These are phyloP conservation scores for Hemicordylus capensis DNA, from an alignment of 2,113 vertebrate genomes.

Conservation along the genomic window DNA sequence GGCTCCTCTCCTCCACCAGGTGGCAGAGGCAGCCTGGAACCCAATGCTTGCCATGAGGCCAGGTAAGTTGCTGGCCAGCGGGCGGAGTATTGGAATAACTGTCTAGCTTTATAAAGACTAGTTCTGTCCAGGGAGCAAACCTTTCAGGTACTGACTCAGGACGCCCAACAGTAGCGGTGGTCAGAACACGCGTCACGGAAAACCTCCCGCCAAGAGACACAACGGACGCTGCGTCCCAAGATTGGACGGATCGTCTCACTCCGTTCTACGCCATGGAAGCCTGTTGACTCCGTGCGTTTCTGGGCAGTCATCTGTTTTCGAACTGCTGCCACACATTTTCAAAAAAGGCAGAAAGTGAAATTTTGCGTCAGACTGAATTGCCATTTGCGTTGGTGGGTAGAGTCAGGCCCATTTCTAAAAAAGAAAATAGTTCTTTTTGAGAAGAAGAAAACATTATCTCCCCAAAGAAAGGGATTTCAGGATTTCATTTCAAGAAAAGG, in stretches of 20 bases:
- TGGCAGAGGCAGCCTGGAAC: neutral
- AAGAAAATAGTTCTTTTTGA: neutral
- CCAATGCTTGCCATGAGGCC: neutral
- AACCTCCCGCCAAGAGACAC: too few species aligned
- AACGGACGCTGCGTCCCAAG: neutral
- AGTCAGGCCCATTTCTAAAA: neutral
- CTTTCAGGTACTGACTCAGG: slow-evolving; percentile 33
- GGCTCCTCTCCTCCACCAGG: neutral
- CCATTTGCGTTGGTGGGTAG: neutral
- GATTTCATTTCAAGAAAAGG: slow-evolving; percentile 35
- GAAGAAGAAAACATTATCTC: neutral
- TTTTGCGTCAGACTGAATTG: neutral
- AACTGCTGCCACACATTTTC: neutral
- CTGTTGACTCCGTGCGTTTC: neutral
- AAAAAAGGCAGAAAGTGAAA: neutral
- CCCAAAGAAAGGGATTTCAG: neutral
- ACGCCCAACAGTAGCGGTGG: neutral
- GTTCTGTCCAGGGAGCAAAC: neutral
- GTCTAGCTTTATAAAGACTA: slow-evolving; percentile 32
- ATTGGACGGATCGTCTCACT: neutral
- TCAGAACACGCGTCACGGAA: neutral
- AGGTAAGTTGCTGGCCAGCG: neutral
- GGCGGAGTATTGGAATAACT: slow-evolving; percentile 19
- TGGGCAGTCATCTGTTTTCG: neutral
- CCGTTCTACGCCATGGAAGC: neutral